These are phyloP conservation scores for Hepsetus odoe DNA, from an alignment of 2,113 vertebrate species.

Conservation along the genomic window DNA sequence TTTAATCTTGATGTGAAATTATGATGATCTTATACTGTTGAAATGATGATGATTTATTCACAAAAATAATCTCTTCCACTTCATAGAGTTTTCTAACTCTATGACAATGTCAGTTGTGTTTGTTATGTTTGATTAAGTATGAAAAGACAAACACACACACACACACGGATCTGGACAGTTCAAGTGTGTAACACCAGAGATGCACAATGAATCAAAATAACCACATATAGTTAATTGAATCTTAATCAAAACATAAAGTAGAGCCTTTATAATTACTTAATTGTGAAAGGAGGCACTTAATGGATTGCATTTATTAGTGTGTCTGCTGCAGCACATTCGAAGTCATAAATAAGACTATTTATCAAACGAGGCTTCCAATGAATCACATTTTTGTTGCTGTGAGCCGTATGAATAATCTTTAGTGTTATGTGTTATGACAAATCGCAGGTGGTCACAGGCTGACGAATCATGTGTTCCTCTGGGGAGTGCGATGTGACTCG, in stretches of 20 bases:
- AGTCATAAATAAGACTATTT: constrained; percentile 12
- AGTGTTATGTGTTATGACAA: constrained; percentile 19
- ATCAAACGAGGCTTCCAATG: background rate
- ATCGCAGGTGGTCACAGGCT: background rate
- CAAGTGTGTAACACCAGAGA: background rate
- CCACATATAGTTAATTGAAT: background rate
- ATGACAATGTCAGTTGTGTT: too few species aligned
- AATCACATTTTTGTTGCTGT: constrained; percentile 20
- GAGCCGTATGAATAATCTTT: constrained; percentile 21
- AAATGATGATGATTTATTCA: too few species aligned
- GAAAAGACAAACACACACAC: background rate
- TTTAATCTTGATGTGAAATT: too few species aligned
- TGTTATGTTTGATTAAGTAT: too few species aligned
- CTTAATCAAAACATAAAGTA: background rate
- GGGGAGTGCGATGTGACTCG: background rate
- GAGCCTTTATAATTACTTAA: background rate
- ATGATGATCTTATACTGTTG: too few species aligned
- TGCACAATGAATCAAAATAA: background rate
- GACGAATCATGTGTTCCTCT: constrained; percentile 20
- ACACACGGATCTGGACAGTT: background rate
- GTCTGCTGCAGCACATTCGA: background rate
- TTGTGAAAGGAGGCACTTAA: background rate
- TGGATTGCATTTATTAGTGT: background rate
- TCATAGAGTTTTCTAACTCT: too few species aligned
- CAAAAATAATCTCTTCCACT: too few species aligned